Base-by-base conservation (phyloP, 1,140 invertebrate species). In the Helicoverpa armigera region DNA sequence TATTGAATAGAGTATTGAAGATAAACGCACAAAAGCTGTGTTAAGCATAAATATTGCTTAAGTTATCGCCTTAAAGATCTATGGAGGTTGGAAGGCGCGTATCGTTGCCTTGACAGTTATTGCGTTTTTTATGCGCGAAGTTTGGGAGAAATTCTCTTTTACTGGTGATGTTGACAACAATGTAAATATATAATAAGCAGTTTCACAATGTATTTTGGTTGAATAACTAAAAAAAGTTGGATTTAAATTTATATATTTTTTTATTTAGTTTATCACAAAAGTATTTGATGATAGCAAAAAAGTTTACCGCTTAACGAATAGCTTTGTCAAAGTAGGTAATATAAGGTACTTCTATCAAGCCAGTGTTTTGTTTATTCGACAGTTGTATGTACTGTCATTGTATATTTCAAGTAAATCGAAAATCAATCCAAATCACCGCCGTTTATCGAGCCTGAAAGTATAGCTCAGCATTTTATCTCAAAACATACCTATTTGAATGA, bases 21-120 rank as follows among this genome's bases (percentile, higher is more conserved):
- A 86, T 87, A 87, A 86, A 87, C 83, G 81, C 79, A 87, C 83
- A 89, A 89, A 83, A 76, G 81, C 81, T 82, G 76, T 83, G 76
- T 86, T 85, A 83, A 74, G 82, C 82, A 85, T 87, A 87, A 89
- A 89, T 87, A 89, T 86, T 83, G 80, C 82, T 82, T 75, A 82
- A 87, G 74, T 86, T 88, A 88, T 88, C 83, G 85, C 81, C 50
- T 79, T 56, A 77, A 84, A 88, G 84, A 88, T 86, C 87, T 89
- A 88, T 87, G 80, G 83, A 67, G 85, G 82, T 86, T 83, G 81
- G 70, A 56, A 78, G 69, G 84, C 70, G 77, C 80, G 82, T 86
- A 87, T 85, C 82, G 84, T 63, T 85, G 58, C 79, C 82, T 53
- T 88, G 89, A 88, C 89, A 89, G 85, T 88, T 88, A 90, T 90